Conservation (phyloP, 1,140 invertebrate genomes). For the Lepidurus arcticus region DNA sequence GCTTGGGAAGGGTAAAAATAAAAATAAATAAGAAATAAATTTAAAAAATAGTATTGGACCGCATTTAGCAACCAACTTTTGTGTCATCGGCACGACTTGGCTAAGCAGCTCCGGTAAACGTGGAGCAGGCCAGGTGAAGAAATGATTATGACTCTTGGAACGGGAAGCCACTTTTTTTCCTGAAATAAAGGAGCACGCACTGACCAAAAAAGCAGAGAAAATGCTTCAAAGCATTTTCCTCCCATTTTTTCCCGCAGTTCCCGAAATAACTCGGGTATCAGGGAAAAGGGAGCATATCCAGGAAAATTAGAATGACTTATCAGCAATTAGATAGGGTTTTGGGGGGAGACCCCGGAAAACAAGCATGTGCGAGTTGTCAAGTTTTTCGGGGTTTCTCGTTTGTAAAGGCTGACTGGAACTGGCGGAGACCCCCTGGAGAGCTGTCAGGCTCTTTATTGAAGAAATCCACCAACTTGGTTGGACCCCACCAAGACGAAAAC, state of each 20-base stretch:
- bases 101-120: neutral
- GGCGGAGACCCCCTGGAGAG: slow-evolving; percentile 8
- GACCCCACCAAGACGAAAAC: slow-evolving; percentile 17
- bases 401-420: slow-evolving; percentile 17
- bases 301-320: too few species aligned
- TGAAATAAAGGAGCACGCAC: neutral
- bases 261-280: too few species aligned
- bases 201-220: neutral
- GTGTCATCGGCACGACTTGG: neutral
- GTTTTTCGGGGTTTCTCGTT: neutral
- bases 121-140: slow-evolving; percentile 11
- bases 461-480: slow-evolving; percentile 14
- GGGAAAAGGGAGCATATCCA: too few species aligned
- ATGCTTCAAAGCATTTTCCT: too few species aligned
- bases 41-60: neutral
- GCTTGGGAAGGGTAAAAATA: neutral
- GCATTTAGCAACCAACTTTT: neutral
- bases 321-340: neutral
- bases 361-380: slow-evolving; percentile 18
- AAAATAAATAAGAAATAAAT: neutral
- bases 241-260: too few species aligned
- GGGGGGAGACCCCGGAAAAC: neutral
- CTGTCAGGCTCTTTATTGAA: slow-evolving; percentile 15
- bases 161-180: neutral
- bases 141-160: neutral